Evolutionary conservation across 1,140 invertebrate species (phyloP).

Genomic region (Drosophila nebulosa): DNA sequence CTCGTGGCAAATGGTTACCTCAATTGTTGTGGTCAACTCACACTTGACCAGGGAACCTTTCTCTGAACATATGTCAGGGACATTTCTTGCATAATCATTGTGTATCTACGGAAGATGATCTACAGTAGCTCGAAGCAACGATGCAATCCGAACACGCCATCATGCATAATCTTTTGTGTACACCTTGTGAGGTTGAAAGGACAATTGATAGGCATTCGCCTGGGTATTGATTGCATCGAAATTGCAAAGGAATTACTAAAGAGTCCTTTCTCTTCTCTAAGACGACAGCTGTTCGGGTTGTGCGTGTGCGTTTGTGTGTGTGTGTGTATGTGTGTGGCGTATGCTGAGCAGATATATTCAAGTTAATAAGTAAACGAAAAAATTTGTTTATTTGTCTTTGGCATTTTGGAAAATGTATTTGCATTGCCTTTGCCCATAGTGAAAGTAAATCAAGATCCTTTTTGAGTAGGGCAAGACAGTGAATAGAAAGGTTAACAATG

Average conservation of each 20-base stretch:
- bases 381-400: conserved; percentile 26
- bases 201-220: conserved; percentile 37
- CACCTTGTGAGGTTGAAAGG: conserved; percentile 38
- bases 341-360: conserved; percentile 37
- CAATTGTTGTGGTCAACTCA: conserved; percentile 33
- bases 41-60: conserved; percentile 43
- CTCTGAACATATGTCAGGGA: conserved; percentile 10
- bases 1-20: conserved; percentile 15
- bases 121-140: conserved; percentile 17
- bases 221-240: conserved; percentile 42
- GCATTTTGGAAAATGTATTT: conserved; percentile 25
- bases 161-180: conserved; percentile 60
- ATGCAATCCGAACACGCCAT: conserved; percentile 41
- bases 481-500: not conserved
- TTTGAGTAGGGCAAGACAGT: not conserved
- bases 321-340: conserved; percentile 11
- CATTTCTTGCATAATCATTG: conserved; percentile 49
- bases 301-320: conserved; percentile 6
- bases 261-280: conserved; percentile 9
- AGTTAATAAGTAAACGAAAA: conserved; percentile 6
- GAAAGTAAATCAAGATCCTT: conserved; percentile 29
- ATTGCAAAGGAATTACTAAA: conserved; percentile 49
- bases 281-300: conserved; percentile 44
- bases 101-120: conserved; percentile 27
- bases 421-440: conserved; percentile 28